phyloP scores from a whole-genome alignment of 2,888 invertebrate genomes.

The Harmothoe impar region DNA sequence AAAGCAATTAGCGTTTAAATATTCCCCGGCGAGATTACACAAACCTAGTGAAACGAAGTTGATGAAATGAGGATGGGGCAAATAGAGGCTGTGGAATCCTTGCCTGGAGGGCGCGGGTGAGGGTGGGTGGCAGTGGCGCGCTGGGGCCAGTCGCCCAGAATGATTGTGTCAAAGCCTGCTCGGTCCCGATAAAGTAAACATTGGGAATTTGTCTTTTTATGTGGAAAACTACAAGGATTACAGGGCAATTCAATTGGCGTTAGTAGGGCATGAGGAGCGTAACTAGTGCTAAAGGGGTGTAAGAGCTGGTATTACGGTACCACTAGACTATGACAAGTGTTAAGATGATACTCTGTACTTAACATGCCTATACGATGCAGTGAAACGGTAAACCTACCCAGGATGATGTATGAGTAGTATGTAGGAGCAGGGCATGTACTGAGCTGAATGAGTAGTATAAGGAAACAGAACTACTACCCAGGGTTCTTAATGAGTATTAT shows the following conservation, averaged over 20 bases:
- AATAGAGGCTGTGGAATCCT: not conserved
- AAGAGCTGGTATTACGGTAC: not conserved
- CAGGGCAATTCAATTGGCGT: not conserved
- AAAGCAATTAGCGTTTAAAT: slow-evolving; percentile 48
- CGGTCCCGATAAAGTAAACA: slow-evolving; percentile 44
- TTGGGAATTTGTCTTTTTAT: not conserved
- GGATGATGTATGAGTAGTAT: too few species aligned
- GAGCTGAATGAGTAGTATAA: too few species aligned
- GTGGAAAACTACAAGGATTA: not conserved
- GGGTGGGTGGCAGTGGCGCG: not conserved
- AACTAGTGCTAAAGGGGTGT: not conserved
- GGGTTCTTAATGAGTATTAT: too few species aligned
- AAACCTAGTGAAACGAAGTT: slow-evolving; percentile 41
- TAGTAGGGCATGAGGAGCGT: not conserved
- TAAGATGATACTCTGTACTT: not conserved
- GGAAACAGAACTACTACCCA: too few species aligned
- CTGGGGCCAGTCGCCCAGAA: not conserved
- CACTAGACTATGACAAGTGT: not conserved
- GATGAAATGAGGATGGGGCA: slow-evolving; percentile 45
- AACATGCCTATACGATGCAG: too few species aligned
- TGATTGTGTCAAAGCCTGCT: slow-evolving; percentile 37
- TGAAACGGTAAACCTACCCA: too few species aligned
- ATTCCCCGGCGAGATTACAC: slow-evolving; percentile 42
- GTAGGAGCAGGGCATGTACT: too few species aligned
- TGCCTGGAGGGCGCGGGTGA: not conserved